phyloP scores from a whole-genome alignment of 2,888 invertebrate species.

The Acanthoscelides obtectus region DNA sequence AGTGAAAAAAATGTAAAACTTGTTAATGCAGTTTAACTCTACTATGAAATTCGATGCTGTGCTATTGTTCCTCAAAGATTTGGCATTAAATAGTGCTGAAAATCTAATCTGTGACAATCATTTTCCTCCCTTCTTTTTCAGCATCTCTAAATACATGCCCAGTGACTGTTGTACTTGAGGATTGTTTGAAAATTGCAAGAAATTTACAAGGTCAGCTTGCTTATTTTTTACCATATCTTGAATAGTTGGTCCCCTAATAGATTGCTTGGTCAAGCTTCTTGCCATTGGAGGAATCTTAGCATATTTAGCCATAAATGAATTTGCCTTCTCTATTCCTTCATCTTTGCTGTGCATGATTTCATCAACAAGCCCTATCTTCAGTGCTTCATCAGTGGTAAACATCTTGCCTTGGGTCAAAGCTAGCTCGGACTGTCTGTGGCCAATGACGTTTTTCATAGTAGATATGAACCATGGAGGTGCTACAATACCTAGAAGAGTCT shows the following conservation, averaged over 20 bases:
- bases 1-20: not conserved
- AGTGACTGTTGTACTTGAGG: conserved; percentile 69
- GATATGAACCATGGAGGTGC: conserved; percentile 73
- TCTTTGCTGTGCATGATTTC: conserved; percentile 64
- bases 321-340: conserved; percentile 63
- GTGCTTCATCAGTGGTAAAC: conserved; percentile 72
- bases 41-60: too few species aligned
- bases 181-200: conserved; percentile 56
- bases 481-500: conserved; percentile 76
- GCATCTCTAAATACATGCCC: conserved; percentile 63
- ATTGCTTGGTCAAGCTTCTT: conserved; percentile 55
- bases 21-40: not conserved
- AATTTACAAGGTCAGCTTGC: conserved; percentile 60
- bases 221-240: conserved; percentile 43
- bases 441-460: conserved; percentile 59
- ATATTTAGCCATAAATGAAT: conserved; percentile 61
- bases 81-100: not conserved
- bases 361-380: conserved; percentile 72
- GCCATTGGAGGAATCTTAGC: conserved; percentile 61
- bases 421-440: conserved; percentile 66
- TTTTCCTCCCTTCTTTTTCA: conserved; percentile 55
- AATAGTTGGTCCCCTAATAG: conserved; percentile 50
- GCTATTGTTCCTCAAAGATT: too few species aligned
- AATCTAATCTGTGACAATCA: not conserved
- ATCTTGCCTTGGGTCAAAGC: conserved; percentile 70